Base-by-base conservation (phyloP, 2,888 invertebrate genomes). In the Heliconius ethilla region DNA sequence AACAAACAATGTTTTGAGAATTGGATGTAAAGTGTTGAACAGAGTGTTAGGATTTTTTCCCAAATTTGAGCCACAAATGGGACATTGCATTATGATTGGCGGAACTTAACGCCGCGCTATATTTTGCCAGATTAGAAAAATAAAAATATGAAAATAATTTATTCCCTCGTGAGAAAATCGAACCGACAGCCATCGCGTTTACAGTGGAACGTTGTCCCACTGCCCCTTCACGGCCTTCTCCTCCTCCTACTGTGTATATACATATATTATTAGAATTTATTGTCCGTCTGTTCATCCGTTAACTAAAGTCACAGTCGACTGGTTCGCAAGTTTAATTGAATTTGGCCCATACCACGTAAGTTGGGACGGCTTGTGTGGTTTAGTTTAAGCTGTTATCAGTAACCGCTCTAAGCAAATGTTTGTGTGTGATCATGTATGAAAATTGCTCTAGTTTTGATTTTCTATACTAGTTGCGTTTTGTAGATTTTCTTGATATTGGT, bases 311-410 rank as follows among this genome's bases (percentile, higher is more conserved):
- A 70, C 79, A 74, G 65, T 63, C 65, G 80, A 76, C 73, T 55
- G 51, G 75, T 70, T 80, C 89, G 87, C 81, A 81, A 83, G 81
- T 85, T 85, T 83, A 85, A 84, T 84, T 83, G 83, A 84, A 83
- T 83, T 82, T 80, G 81, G 83, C 81, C 81, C 80, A 75, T 65
- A 79, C 29, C 33, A 33, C 33, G 1, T 40, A 40, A 40, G 10
- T 79, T 78, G 78, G 79, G 82, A 82, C 83, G 82, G 83, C 83
- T 84, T 73, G 70, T 80, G 78, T 78, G 79, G 75, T 77, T 77
- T 65, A 77, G 73, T 73, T 79, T 73, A 67, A 59, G 59, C 33
- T 72, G 72, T 72, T 72, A 72, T 72, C 72, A 72, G 72, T 72
- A 65, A 77, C 66, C 75, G 78, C 69, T 40, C 69, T 69, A 72